Conservation (phyloP, 2,888 invertebrate genomes). For the Morpho achilles region DNA sequence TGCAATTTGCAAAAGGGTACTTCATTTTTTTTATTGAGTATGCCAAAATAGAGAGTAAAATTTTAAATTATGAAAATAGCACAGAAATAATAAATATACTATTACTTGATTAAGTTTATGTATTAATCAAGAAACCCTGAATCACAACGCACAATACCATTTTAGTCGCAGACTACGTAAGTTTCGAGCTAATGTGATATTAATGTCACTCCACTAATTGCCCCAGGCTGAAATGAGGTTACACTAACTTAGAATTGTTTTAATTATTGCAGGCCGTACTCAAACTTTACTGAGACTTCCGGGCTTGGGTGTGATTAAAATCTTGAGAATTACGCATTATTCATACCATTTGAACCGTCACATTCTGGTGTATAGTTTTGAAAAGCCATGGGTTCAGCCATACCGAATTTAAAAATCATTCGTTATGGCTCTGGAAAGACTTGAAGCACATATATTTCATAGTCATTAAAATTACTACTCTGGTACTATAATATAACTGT, state of each 20-base stretch:
- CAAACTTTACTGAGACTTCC: slow-evolving; percentile 5
- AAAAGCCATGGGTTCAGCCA: not conserved
- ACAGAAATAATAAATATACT: too few species aligned
- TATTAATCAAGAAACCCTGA: slow-evolving; percentile 32
- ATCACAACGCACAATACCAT: slow-evolving; percentile 35
- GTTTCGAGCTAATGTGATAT: slow-evolving; percentile 56
- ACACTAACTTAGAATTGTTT: slow-evolving; percentile 56
- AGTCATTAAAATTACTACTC: too few species aligned
- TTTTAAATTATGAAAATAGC: too few species aligned
- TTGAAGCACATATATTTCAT: too few species aligned
- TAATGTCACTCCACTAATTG: slow-evolving; percentile 64
- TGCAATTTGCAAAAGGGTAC: too few species aligned
- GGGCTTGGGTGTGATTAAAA: slow-evolving; percentile 10
- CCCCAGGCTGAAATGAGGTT: slow-evolving; percentile 52
- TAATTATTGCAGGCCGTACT: slow-evolving; percentile 55
- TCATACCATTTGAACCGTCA: slow-evolving; percentile 4
- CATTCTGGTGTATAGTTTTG: not conserved
- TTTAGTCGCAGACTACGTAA: slow-evolving; percentile 29
- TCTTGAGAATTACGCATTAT: slow-evolving; percentile 6
- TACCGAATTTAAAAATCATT: too few species aligned
- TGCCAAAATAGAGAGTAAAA: too few species aligned
- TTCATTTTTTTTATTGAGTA: too few species aligned
- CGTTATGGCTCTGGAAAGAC: too few species aligned
- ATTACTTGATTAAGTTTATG: slow-evolving; percentile 9
- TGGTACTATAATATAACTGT: too few species aligned